phyloP scores from a whole-genome alignment of 1,140 invertebrate species.

The Patella vulgata region DNA sequence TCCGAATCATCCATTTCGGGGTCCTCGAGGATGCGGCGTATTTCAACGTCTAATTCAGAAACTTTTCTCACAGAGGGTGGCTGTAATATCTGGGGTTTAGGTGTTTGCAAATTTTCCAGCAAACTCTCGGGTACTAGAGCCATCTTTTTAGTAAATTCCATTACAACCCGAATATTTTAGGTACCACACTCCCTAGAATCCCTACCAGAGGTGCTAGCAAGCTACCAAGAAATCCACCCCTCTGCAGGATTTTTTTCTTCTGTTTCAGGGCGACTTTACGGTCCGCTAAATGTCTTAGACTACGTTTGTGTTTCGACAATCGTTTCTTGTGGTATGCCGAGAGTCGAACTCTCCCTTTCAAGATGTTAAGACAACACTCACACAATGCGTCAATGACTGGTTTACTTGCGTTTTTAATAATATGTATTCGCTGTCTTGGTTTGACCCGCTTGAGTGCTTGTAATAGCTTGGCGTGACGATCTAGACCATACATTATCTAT shows the following conservation, averaged over 20 bases:
- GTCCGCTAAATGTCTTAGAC: background rate
- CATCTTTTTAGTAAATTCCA: constrained; percentile 6
- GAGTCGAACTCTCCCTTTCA: constrained; percentile 15
- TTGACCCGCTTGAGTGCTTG: background rate
- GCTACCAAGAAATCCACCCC: constrained; percentile 5
- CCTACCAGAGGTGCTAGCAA: constrained; percentile 2
- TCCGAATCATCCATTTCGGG: no score
- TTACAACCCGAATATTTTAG: background rate
- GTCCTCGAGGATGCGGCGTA: no score
- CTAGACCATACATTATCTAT: background rate
- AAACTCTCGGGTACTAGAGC: background rate
- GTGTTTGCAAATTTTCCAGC: no score
- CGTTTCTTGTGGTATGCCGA: background rate
- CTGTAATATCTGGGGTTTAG: no score
- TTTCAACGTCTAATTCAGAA: no score
- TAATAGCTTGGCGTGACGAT: background rate
- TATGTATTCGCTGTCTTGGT: background rate
- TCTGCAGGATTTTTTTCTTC: constrained; percentile 2
- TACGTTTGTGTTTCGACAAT: constrained; percentile 3
- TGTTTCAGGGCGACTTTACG: background rate
- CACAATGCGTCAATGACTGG: constrained; percentile 2
- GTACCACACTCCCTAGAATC: background rate
- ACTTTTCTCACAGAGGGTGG: no score
- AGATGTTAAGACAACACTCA: constrained; percentile 14
- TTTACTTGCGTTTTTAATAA: background rate